Evolutionary conservation across 2,888 invertebrate genomes (phyloP), one percentile per base, ranked within the genome.

Genomic region (Cataglyphis altisquamis): DNA sequence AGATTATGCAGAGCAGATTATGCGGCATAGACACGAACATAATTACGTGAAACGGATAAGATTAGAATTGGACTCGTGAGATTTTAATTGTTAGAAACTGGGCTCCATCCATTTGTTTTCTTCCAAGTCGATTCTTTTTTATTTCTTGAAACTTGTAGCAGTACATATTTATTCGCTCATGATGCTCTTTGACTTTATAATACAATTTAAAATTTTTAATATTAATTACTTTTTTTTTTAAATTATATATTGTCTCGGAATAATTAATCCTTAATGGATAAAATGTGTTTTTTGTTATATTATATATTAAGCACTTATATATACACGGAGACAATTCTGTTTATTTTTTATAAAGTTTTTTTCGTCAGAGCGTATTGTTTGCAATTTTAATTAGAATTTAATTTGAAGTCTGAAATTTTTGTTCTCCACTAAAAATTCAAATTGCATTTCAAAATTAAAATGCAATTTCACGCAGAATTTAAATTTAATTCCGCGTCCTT

Each of bases 391-490:
- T 80, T 80, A 70, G 78, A 80, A 80, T 80, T 80, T 68, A 80
- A 80, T 80, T 70, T 70, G 60, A 70, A 80, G 60, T 62, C 68
- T 62, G 60, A 60, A 80, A 80, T 70, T 80, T 75, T 68, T 60
- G 70, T 48, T 60, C 45, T 25, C 45, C 45, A 36, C 78, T 80
- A 80, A 68, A 80, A 80, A 80, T 80, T 80, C 78, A 80, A 80
- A 80, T 70, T 80, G 78, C 78, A 80, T 80, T 80, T 68, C 70
- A 70, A 80, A 80, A 80, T 80, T 80, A 80, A 80, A 80, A 70
- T 80, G 78, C 78, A 80, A 80, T 80, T 80, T 80, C 48, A 80
- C 78, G 78, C 70, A 80, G 70, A 80, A 80, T 80, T 80, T 80
- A 80, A 80, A 80, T 80, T 80, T 80, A 80, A 80, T 80, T 80